A percentile compares a stretch with the other conserved stretches of the same genome.
Conservation (phyloP, 2,113 vertebrate genomes). For the Psilopogon haemacephalus region DNA sequence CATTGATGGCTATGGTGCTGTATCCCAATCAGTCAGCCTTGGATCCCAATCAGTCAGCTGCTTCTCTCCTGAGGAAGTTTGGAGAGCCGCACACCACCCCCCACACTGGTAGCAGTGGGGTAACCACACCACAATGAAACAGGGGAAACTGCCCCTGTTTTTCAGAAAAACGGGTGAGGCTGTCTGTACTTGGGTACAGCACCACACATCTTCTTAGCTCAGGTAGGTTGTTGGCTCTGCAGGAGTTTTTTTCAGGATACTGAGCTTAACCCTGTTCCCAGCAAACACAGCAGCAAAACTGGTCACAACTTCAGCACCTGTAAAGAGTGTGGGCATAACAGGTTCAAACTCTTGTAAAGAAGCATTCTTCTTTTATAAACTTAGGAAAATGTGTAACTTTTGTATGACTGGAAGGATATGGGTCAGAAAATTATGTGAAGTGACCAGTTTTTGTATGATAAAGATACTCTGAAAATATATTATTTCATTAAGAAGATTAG, state of each 20-base stretch:
- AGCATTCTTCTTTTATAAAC: neutral
- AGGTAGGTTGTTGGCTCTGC: neutral
- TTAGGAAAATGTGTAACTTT: neutral
- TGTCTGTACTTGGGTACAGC: neutral
- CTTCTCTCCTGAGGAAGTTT: neutral
- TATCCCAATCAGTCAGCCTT: rapidly evolving
- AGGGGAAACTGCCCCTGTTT: neutral
- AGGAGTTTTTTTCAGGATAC: neutral
- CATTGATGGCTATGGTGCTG: rapidly evolving
- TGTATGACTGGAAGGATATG: neutral
- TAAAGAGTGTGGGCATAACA: neutral
- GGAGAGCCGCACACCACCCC: neutral
- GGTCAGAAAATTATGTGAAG: neutral
- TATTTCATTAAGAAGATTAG: neutral
- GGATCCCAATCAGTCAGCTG: neutral
- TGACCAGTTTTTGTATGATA: neutral
- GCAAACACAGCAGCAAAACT: neutral
- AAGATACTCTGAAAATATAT: neutral
- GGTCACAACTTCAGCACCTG: rapidly evolving
- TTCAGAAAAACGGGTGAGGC: neutral
- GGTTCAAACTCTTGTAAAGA: neutral
- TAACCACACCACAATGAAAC: neutral
- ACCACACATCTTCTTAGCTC: neutral
- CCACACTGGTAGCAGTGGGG: neutral
- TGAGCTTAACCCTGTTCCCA: neutral